These are phyloP conservation scores for Drosophila dunni DNA, from an alignment of 1,140 invertebrate genomes.

Conservation along the genomic window DNA sequence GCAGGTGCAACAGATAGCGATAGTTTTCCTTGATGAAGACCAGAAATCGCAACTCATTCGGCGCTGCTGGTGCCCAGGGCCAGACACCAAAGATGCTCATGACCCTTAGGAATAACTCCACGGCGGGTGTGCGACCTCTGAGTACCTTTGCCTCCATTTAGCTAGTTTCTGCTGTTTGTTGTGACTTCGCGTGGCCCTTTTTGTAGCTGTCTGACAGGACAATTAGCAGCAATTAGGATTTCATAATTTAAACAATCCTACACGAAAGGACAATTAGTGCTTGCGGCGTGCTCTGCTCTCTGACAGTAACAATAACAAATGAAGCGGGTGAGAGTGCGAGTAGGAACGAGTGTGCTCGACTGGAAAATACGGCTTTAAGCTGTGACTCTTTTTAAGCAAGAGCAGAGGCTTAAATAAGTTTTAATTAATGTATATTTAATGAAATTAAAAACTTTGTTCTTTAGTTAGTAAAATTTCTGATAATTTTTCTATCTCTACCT, in stretches of 20 bases:
- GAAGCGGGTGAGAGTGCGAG: not conserved
- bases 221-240: constrained; percentile 63
- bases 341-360: not conserved
- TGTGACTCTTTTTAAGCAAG: no score
- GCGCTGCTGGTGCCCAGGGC: constrained; percentile 45
- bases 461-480: no score
- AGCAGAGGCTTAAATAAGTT: no score
- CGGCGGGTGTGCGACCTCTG: constrained; percentile 46
- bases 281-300: constrained; percentile 8
- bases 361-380: not conserved
- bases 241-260: constrained; percentile 45
- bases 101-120: constrained; percentile 51
- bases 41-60: not conserved
- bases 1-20: constrained; percentile 64
- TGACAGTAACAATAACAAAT: not conserved
- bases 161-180: not conserved
- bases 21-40: constrained; percentile 39
- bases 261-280: constrained; percentile 39
- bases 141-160: constrained; percentile 36
- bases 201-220: constrained; percentile 33
- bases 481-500: no score
- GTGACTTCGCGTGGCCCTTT: constrained; percentile 8
- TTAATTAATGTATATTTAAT: no score
- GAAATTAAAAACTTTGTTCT: no score
- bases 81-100: constrained; percentile 67